Evolutionary conservation across 2,888 invertebrate species (phyloP), one percentile per base, ranked within the genome.

Genomic region (Gisinianus flammeolus): DNA sequence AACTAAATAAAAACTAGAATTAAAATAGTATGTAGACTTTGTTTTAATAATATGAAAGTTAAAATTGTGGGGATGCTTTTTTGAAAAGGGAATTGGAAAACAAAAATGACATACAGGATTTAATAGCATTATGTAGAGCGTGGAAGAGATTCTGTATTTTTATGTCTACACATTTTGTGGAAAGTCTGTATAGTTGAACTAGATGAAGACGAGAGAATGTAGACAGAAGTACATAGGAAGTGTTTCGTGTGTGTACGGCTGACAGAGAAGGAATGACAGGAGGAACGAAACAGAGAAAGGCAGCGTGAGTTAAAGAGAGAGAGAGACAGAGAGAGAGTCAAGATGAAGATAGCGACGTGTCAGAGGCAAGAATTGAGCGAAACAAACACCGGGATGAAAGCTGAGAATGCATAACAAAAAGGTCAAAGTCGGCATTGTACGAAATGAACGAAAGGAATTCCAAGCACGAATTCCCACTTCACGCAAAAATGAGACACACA

Each of bases 401-500:
- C 71, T 62, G 62, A 77, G 77, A 69, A 77, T 71, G 70, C 77
- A 77, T 77, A 77, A 71, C 71, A 71, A 71, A 77, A 70, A 70
- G 80, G 67, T 74, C 67, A 80, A 78, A 78, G 80, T 80, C 80
- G 79, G 81, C 77, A 81, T 78, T 81, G 80, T 81, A 74, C 77
- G 79, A 79, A 66, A 78, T 79, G 79, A 79, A 56, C 54, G 54
- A 35, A 52, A 74, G 77, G 81, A 81, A 81, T 81, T 79, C 79
- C 71, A 72, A 69, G 70, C 78, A 76, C 71, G 79, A 77, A 77
- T 78, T 78, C 79, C 78, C 79, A 76, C 81, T 79, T 78, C 73
- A 79, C 79, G 79, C 81, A 81, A 81, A 81, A 81, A 79, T 80
- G 71, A 79, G 77, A 77, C 69, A 80, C 80, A 77, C 69, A 80